A percentile compares a stretch with the other conserved stretches of the same genome.
These are phyloP conservation scores for Typhlomys cinereus DNA, from an alignment of 2,113 vertebrate species.

Conservation along the genomic window DNA sequence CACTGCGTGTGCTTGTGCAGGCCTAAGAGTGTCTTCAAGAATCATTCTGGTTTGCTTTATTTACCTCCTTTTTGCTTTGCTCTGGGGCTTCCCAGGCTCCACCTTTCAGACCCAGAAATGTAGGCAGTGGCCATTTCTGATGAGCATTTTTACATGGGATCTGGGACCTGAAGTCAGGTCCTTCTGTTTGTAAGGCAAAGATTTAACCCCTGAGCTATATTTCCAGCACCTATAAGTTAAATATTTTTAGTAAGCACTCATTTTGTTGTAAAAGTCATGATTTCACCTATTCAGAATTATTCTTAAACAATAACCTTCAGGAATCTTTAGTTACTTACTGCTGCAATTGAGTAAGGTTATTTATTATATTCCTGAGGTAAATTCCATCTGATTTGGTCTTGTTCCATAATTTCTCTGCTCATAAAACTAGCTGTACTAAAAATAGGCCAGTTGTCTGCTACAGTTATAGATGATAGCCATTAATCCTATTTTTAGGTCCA, in stretches of 20 bases:
- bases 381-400: slow-evolving; percentile 25
- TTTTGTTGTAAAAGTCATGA: not conserved
- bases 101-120: no score
- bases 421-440: slow-evolving; percentile 35
- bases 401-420: not conserved
- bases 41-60: no score
- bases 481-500: slow-evolving; percentile 43
- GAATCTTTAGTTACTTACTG: slow-evolving; percentile 18
- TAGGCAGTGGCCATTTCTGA: no score
- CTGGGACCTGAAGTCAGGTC: no score
- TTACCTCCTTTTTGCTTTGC: no score
- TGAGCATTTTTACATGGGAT: no score
- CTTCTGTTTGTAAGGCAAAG: no score
- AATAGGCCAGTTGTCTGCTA: slow-evolving; percentile 9
- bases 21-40: no score
- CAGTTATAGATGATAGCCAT: not conserved
- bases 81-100: no score
- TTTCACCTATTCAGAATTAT: slow-evolving; percentile 29
- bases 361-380: slow-evolving; percentile 14
- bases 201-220: no score
- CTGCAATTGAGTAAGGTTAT: not conserved
- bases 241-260: not conserved
- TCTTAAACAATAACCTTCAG: not conserved
- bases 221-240: no score
- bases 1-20: no score